These are phyloP conservation scores for Lepidotrigona ventralis DNA, from an alignment of 1,140 invertebrate genomes.

Conservation along the genomic window DNA sequence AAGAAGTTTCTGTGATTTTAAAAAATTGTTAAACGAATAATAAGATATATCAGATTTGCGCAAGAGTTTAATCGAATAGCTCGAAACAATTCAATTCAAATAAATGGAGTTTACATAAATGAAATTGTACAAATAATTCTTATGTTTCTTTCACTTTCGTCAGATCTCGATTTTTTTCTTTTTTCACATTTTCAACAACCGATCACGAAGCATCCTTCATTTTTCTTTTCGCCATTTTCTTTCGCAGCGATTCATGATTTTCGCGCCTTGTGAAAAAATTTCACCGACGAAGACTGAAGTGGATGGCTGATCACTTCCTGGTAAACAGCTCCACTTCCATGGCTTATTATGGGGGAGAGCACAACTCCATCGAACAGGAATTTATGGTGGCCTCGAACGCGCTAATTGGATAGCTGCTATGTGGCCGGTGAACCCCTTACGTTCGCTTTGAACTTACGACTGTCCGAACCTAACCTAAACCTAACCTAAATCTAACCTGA, in stretches of 20 bases:
- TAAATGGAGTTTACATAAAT: too few relatives aligned
- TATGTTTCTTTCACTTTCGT: slow-evolving; percentile 21
- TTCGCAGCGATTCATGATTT: slow-evolving; percentile 8
- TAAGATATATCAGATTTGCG: too few relatives aligned
- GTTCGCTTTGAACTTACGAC: background rate
- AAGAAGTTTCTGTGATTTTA: too few relatives aligned
- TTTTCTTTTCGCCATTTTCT: background rate
- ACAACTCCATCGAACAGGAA: slow-evolving; percentile 24
- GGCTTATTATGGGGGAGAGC: slow-evolving; percentile 22
- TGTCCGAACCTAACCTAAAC: too few relatives aligned
- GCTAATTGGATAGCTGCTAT: slow-evolving; percentile 37
- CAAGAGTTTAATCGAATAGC: too few relatives aligned
- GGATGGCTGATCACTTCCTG: slow-evolving; percentile 24
- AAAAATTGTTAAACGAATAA: too few relatives aligned
- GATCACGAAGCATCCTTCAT: slow-evolving; percentile 35
- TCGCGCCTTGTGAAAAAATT: background rate
- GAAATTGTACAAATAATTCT: too few relatives aligned
- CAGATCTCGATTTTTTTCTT: slow-evolving; percentile 55
- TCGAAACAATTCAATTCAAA: too few relatives aligned
- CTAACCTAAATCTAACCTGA: too few relatives aligned
- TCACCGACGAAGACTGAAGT: slow-evolving; percentile 9
- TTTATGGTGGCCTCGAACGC: slow-evolving; percentile 26
- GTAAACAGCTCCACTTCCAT: background rate
- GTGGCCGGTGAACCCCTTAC: background rate
- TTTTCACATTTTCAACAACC: slow-evolving; percentile 48